Conservation (phyloP, 2,797 vertebrate genomes). For the Phalanger gymnotis region DNA sequence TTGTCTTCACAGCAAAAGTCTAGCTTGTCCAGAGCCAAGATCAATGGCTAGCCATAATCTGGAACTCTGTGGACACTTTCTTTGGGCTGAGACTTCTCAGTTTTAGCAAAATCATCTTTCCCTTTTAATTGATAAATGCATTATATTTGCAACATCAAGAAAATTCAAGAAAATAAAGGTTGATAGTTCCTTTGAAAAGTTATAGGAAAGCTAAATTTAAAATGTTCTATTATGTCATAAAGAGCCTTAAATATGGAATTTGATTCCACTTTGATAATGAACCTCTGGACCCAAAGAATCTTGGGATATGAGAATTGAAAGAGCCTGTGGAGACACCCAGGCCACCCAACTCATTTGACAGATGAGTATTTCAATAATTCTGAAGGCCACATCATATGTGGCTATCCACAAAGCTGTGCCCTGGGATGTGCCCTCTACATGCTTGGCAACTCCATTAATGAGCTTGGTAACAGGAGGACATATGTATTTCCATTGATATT, state of each 20-base stretch:
- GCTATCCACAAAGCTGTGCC: constrained; percentile 17
- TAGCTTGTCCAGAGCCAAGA: background rate
- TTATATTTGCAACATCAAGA: background rate
- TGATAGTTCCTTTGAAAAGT: background rate
- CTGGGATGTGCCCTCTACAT: background rate
- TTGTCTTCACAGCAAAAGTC: background rate
- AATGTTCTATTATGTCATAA: background rate
- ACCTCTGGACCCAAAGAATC: background rate
- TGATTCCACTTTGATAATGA: background rate
- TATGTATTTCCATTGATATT: constrained; percentile 57
- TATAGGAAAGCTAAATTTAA: background rate
- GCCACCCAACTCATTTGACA: background rate
- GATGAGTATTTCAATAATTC: constrained; percentile 21
- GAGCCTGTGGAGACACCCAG: background rate
- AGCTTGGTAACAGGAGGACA: constrained; percentile 41
- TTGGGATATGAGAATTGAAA: background rate
- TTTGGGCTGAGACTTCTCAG: constrained; percentile 33
- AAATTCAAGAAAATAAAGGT: background rate
- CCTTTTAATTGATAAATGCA: constrained; percentile 6
- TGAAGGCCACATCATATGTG: background rate
- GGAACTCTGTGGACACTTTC: constrained; percentile 19
- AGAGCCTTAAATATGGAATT: background rate
- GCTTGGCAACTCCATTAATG: constrained; percentile 53
- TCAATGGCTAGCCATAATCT: background rate
- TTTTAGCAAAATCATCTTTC: background rate